Base-by-base conservation (phyloP, 37 sponge, comb jelly and placozoan species). In the Oscarella lobularis region DNA sequence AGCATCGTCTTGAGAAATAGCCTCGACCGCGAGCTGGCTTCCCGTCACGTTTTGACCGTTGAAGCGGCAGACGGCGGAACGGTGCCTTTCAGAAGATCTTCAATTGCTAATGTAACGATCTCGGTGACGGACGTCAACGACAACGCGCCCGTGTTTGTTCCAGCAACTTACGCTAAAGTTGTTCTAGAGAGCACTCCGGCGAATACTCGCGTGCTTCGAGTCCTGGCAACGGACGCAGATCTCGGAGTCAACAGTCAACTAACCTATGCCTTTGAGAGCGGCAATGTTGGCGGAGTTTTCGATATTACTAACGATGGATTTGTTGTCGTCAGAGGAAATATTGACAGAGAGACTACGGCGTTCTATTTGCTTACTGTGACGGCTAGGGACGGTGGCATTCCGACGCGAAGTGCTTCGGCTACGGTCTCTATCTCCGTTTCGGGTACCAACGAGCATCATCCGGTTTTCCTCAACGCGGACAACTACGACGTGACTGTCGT, bases 1-100 rank as follows among this genome's bases (percentile, higher is more conserved):
- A 55, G 35, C 1, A 36, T 89, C 2, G 30, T 81, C 34, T 80
- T 89, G 2, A 38, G 76, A 38, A 78, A 41, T 20, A 67, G 67
- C 30, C 65, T 89, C 36, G 85, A 89, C 75, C 82, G 77, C 67
- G 85, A 82, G 68, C 3, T 3, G 0, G 74, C 65, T 20, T 37
- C 2, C 20, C 38, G 41, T 5, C 81, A 86, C 80, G 79, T 75
- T 9, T 73, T 89, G 39, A 75, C 74, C 35, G 83, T 89, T 0
- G 79, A 79, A 37, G 89, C 80, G 29, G 6, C 71, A 29, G 71
- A 68, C 71, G 71, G 6, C 6, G 6, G 71, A 68, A 20, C 6
- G 29, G 6, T n/a, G 33, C n/a, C n/a, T n/a, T n/a, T n/a, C n/a
- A n/a, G n/a, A n/a, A 9, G 60, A 20, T 27, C 14, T 48, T 27